phyloP scores from a whole-genome alignment of 2,113 vertebrate genomes.

The Odontophorus gujanensis region DNA sequence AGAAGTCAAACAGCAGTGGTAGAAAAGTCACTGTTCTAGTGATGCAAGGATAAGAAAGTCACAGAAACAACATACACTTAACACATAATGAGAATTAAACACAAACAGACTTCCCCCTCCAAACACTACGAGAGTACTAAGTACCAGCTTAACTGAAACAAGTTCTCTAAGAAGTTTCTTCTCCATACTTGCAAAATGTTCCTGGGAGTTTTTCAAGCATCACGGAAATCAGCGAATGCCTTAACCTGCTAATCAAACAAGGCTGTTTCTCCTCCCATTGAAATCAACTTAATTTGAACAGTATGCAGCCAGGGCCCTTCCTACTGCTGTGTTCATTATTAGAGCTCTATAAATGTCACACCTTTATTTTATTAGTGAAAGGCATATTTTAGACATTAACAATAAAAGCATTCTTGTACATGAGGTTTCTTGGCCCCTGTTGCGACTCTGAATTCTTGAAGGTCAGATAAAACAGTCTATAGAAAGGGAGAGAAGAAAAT shows the following conservation, averaged over 20 bases:
- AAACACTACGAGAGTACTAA: background rate
- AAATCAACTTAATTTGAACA: conserved; percentile 52
- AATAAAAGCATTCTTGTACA: conserved; percentile 45
- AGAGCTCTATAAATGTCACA: conserved; percentile 61
- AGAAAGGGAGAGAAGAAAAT: conserved; percentile 14
- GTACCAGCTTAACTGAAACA: background rate
- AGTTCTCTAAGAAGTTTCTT: background rate
- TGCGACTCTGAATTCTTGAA: conserved; percentile 58
- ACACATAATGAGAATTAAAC: background rate
- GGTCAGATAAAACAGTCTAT: conserved; percentile 34
- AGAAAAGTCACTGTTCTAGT: background rate
- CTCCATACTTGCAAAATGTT: background rate
- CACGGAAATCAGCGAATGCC: background rate
- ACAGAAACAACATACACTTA: background rate
- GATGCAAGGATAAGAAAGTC: background rate
- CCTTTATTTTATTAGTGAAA: conserved; percentile 56
- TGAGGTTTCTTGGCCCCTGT: conserved; percentile 15
- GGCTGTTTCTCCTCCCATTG: background rate
- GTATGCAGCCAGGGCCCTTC: conserved; percentile 1
- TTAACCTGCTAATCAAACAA: background rate
- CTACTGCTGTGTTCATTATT: conserved; percentile 26
- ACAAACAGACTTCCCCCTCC: background rate
- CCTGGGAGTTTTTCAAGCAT: background rate
- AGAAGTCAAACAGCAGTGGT: background rate
- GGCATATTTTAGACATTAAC: conserved; percentile 49